Conservation (phyloP, 1,140 invertebrate species). For the Macrobrachium rosenbergii region DNA sequence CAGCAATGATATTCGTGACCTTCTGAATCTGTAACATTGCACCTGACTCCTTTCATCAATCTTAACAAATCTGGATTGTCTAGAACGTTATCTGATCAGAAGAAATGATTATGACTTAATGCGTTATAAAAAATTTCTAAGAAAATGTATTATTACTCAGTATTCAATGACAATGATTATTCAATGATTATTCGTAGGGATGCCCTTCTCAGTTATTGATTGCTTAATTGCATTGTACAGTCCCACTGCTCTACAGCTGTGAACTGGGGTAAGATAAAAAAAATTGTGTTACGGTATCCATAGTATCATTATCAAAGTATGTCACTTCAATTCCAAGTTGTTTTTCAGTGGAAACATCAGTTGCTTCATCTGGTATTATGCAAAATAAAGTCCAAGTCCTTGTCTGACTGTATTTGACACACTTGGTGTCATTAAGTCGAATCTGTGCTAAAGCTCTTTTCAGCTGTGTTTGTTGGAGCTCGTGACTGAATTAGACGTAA, state of each 20-base stretch:
- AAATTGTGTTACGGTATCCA: conserved; percentile 9
- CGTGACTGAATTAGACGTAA: conserved; percentile 1
- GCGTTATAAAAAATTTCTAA: no score
- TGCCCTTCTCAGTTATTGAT: no score
- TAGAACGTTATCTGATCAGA: no score
- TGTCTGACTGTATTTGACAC: background rate
- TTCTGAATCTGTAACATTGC: no score
- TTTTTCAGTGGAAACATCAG: conserved; percentile 6
- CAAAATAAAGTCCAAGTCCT: conserved; percentile 12
- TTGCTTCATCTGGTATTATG: conserved; percentile 21
- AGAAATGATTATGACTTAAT: no score
- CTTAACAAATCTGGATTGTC: no score
- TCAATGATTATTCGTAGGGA: conserved; percentile 5
- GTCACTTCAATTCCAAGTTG: conserved; percentile 14
- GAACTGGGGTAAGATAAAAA: no score
- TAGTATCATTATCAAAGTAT: conserved; percentile 17
- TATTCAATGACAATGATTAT: no score
- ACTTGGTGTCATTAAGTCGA: background rate
- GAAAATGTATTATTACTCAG: no score
- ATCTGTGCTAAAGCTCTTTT: conserved; percentile 11
- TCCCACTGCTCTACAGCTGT: conserved; percentile 10
- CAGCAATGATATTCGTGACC: no score
- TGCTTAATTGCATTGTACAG: conserved; percentile 28
- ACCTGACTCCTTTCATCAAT: no score
- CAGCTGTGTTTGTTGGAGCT: no score